Base-by-base conservation (phyloP, 1,140 invertebrate species). In the Drosophila lacertosa region DNA sequence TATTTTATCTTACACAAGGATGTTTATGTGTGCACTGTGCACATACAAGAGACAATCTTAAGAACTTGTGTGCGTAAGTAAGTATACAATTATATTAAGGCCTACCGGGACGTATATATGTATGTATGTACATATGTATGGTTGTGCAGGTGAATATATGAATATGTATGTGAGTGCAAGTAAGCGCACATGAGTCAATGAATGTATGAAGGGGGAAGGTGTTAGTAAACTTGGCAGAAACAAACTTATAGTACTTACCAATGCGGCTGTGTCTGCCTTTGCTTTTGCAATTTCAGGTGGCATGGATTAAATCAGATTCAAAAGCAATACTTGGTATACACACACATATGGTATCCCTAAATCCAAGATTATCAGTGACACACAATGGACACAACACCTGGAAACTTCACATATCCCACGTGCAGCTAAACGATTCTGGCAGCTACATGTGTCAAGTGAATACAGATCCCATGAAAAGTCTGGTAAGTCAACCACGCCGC, bases 391-490 rank as follows among this genome's bases (percentile, higher is more conserved):
- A 97, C 92, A 97, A 97, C 89, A 97, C 96, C 57, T 98, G 97
- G 96, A 97, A 96, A 91, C 93, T 98, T 72, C 95, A 97, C 92
- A 95, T 98, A 83, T 94, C 94, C 66, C 96, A 97, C 89, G 96
- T 98, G 24, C 96, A 97, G 91, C 95, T 96, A 78, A 96, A 96
- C 88, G 97, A 98, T 91, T 96, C 95, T 1, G 97, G 96, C 54
- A 96, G 95, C 18, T 97, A 97, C 91, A 97, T 97, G 96, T 98
- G 97, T 91, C 97, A 98, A 92, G 95, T 98, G 74, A 98, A 98
- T 91, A 97, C 97, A 3, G 96, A 97, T 83, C 97, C 97, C 4
- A 97, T 97, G 96, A 94, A 95, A 81, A 96, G 95, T 91, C 96
- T 97, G 94, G 96, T 97, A 92, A 93, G 93, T 91, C 26, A 39